Evolutionary conservation across 2,113 vertebrate genomes (phyloP).

Genomic region (Pteropus alecto): DNA sequence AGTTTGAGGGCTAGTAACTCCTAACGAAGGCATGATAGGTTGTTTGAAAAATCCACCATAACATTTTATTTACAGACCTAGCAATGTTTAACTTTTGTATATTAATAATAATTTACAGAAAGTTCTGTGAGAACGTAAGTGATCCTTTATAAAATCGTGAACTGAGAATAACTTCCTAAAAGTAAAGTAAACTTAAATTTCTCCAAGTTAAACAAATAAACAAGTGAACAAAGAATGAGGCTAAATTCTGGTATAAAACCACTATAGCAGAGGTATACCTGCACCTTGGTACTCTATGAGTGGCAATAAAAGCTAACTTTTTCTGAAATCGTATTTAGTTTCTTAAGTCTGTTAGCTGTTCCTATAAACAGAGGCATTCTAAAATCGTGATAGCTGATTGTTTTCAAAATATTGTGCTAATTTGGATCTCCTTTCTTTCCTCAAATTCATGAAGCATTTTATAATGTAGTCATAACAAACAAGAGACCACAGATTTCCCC

Average conservation of each 20-base stretch:
- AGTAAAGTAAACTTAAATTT: neutral
- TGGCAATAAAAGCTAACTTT: neutral
- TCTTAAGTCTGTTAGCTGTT: neutral
- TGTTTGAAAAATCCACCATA: neutral
- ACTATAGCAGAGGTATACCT: fast-evolving
- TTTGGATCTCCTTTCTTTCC: neutral
- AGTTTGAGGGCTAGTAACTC: neutral
- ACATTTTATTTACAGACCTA: neutral
- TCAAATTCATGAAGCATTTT: slow-evolving; percentile 43
- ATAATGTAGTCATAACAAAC: slow-evolving; percentile 38
- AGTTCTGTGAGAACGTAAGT: neutral
- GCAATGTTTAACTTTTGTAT: neutral
- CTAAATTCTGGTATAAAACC: neutral
- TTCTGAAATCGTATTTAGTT: neutral
- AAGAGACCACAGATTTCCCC: neutral
- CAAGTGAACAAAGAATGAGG: neutral
- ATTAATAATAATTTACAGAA: neutral
- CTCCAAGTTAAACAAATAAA: neutral
- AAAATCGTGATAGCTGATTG: neutral
- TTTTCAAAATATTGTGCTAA: neutral
- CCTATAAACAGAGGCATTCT: neutral
- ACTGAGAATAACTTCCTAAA: neutral
- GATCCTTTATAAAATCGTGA: neutral
- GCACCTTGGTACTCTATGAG: neutral
- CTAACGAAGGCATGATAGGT: neutral